A percentile compares a stretch with the other conserved stretches of the same genome.
phyloP scores from a whole-genome alignment of 2,888 invertebrate species.

The Amorpha juglandis region DNA sequence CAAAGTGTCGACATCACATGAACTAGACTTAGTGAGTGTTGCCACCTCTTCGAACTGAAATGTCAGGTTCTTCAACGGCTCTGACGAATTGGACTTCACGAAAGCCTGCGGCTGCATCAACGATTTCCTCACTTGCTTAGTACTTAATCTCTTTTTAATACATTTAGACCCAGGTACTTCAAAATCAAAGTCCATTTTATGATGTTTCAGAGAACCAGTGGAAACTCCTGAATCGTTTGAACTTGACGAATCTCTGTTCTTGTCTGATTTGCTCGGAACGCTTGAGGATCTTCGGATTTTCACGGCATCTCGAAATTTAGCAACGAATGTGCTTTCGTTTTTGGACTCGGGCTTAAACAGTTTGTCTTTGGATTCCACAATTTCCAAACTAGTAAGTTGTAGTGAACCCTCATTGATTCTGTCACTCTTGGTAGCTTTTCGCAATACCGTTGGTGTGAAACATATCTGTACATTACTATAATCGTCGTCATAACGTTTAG shows the following conservation, averaged over 20 bases:
- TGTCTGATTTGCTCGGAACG: constrained; percentile 87
- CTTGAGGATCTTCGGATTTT: constrained; percentile 88
- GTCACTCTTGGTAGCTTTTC: constrained; percentile 68
- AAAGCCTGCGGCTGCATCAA: constrained; percentile 82
- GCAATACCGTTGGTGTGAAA: constrained; percentile 73
- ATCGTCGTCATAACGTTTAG: constrained; percentile 82
- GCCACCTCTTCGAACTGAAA: constrained; percentile 87
- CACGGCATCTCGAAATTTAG: constrained; percentile 81
- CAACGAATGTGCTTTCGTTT: constrained; percentile 70
- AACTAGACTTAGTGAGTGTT: constrained; percentile 85
- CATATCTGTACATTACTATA: constrained; percentile 66
- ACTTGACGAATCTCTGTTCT: constrained; percentile 88
- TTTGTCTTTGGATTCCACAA: constrained; percentile 58
- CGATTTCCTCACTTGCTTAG: constrained; percentile 73
- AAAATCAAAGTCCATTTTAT: constrained; percentile 86
- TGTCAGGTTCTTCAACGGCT: constrained; percentile 85
- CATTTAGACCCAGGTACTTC: constrained; percentile 82
- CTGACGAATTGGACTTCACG: constrained; percentile 86
- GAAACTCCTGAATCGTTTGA: constrained; percentile 89
- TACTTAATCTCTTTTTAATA: constrained; percentile 72
- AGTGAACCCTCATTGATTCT: constrained; percentile 66
- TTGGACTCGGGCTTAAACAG: constrained; percentile 75
- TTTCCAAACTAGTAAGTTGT: constrained; percentile 50
- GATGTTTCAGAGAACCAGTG: constrained; percentile 86
- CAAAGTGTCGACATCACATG: constrained; percentile 86